Conservation (phyloP, 2,888 invertebrate genomes). For the Thecocarcelia acutangulata region DNA sequence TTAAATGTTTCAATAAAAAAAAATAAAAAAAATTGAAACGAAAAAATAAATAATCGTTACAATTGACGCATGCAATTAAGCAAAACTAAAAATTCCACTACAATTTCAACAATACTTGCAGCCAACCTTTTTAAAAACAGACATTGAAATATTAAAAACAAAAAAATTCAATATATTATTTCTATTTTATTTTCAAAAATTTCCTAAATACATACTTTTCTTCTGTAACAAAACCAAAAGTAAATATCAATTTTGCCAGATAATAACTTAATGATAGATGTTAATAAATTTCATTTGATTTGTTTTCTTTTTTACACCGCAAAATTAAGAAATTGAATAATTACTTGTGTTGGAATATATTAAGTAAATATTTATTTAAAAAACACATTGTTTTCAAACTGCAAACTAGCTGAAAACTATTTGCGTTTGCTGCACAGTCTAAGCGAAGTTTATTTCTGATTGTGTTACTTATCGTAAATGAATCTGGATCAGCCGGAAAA, state of each 20-base stretch:
- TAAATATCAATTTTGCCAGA: conserved; percentile 64
- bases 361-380: conserved; percentile 40
- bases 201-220: conserved; percentile 42
- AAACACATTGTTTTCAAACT: conserved; percentile 24
- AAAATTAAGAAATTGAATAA: conserved; percentile 28
- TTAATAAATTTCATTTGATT: conserved; percentile 50
- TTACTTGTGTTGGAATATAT: background rate
- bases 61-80: conserved; percentile 65
- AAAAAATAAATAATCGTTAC: conserved; percentile 55
- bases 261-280: conserved; percentile 67
- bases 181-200: conserved; percentile 17
- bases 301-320: conserved; percentile 1
- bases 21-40: conserved; percentile 25
- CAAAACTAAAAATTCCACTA: conserved; percentile 32
- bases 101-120: conserved; percentile 37
- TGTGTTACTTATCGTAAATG: background rate
- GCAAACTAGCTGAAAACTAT: conserved; percentile 28
- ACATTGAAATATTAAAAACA: conserved; percentile 21
- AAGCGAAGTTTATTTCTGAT: conserved; percentile 12
- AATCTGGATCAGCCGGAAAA: background rate
- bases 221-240: conserved; percentile 37
- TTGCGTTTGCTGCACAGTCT: background rate
- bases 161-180: conserved; percentile 17
- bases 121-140: conserved; percentile 38
- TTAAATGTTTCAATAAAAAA: conserved; percentile 57